Evolutionary conservation across 1,140 invertebrate species (phyloP), one percentile per base, ranked within the genome.

Genomic region (Megathymus violae): DNA sequence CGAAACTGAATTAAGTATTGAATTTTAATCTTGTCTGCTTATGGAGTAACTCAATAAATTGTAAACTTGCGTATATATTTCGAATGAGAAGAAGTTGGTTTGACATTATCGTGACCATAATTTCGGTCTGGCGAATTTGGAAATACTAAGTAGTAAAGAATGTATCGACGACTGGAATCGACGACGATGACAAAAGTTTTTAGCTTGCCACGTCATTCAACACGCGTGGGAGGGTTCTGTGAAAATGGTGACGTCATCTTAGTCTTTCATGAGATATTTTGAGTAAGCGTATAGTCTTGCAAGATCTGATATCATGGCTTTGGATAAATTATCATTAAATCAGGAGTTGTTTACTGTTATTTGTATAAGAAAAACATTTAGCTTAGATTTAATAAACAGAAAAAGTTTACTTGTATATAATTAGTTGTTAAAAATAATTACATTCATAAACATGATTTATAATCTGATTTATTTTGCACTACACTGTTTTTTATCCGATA

Each of bases 161-260:
- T 51, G 43, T 66, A 66, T 66, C 43, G 58, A 15, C n/a, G 25
- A 31, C 36, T 60, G 50, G 46, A 52, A 66, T 66, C 43, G 58
- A 51, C 43, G 43, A 62, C 41, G 54, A 46, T 46, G 38, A 56
- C 51, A 56, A 48, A 66, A 66, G 27, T 66, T 66, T 63, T 40
- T 22, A 54, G 54, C 41, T 54, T 46, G 51, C 61, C 62, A 25
- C 52, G 54, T 59, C 54, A 59, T 46, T 59, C 27, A 46, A 43
- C 54, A 46, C 46, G 46, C 54, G 52, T 58, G 22, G 52, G 52
- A 31, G 52, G 52, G 52, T 25, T 56, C 22, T 27, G 40, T 13
- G 52, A 43, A 44, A 44, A 43, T 44, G 22, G 52, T 56, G 52
- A 56, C 52, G 52, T 56, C 40, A 44, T 40, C 13, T 56, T 22